These are phyloP conservation scores for Luscinia megarhynchos DNA, from an alignment of 2,797 vertebrate species.

Conservation along the genomic window DNA sequence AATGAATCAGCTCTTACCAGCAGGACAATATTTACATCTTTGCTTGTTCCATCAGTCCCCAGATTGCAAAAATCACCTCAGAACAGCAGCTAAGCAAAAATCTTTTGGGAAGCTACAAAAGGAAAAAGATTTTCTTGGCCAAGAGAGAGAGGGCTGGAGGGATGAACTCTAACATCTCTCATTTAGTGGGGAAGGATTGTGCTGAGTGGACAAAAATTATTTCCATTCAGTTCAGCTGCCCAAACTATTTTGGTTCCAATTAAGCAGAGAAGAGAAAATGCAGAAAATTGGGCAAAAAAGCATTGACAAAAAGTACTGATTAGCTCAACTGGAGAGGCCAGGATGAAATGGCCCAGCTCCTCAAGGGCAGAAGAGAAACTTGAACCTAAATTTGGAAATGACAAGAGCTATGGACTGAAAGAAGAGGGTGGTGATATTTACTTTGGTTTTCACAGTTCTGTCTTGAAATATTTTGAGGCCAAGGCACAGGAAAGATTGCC, in stretches of 20 bases:
- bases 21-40: constrained; percentile 40
- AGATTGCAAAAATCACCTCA: background rate
- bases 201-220: constrained; percentile 23
- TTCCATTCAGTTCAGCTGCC: constrained; percentile 1
- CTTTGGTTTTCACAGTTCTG: background rate
- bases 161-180: constrained; percentile 1
- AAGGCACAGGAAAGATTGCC: background rate
- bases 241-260: constrained; percentile 30
- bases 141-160: background rate
- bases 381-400: background rate
- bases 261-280: constrained; percentile 16
- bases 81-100: constrained; percentile 23
- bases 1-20: background rate
- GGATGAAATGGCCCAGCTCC: background rate
- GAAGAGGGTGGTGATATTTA: background rate
- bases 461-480: background rate
- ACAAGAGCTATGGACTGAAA: background rate
- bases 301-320: background rate
- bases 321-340: background rate
- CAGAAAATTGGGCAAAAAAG: background rate
- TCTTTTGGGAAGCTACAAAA: background rate
- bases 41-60: background rate
- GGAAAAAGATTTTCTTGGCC: background rate
- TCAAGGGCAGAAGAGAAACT: background rate
- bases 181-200: background rate